Conservation (phyloP, 2,113 vertebrate species). For the Nycticorax nycticorax region DNA sequence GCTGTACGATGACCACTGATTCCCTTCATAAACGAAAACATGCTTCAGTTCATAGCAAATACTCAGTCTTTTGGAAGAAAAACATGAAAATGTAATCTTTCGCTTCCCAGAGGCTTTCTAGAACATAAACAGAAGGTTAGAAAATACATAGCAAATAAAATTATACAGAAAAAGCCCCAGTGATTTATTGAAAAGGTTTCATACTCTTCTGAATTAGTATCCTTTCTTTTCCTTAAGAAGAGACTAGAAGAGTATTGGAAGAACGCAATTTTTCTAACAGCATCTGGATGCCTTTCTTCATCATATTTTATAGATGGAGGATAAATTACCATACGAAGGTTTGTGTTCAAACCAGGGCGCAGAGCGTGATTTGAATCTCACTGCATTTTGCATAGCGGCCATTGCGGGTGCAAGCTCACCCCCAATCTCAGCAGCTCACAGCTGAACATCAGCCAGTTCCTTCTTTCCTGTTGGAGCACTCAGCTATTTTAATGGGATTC, state of each 20-base stretch:
- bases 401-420: constrained; percentile 26
- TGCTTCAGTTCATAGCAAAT: constrained; percentile 19
- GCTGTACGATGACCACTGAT: constrained; percentile 65
- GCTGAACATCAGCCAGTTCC: not conserved
- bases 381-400: constrained; percentile 58
- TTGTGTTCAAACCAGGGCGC: constrained; percentile 60
- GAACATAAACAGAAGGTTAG: constrained; percentile 46
- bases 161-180: not conserved
- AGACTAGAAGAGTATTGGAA: constrained; percentile 41
- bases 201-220: constrained; percentile 64
- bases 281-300: constrained; percentile 70
- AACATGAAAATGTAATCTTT: constrained; percentile 43
- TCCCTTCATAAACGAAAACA: constrained; percentile 68
- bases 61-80: constrained; percentile 50
- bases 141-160: constrained; percentile 59
- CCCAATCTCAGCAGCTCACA: constrained; percentile 29
- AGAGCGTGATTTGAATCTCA: constrained; percentile 65
- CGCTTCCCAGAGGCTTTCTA: constrained; percentile 43
- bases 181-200: constrained; percentile 61
- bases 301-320: constrained; percentile 71
- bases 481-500: constrained; percentile 85
- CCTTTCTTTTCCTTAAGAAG: constrained; percentile 67
- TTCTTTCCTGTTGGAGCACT: constrained; percentile 52
- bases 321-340: constrained; percentile 69
- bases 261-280: constrained; percentile 67